Conservation (phyloP, 1,140 invertebrate species). For the Stenopsyche tienmushanensis region DNA sequence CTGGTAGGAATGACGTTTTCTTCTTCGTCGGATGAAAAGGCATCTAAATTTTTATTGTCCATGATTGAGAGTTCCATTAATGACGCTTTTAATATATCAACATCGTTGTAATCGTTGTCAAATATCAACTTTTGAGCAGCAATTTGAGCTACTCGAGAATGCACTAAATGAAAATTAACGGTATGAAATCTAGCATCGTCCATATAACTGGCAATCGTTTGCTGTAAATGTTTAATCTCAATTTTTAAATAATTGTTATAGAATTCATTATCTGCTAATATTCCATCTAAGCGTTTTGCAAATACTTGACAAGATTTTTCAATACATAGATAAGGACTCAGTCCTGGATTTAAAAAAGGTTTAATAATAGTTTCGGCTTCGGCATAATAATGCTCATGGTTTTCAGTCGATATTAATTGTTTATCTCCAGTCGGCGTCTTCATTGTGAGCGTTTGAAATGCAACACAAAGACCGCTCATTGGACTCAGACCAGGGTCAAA, state of each 20-base stretch:
- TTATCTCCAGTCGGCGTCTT: constrained; percentile 41
- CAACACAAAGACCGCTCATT: constrained; percentile 58
- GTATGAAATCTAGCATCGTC: constrained; percentile 60
- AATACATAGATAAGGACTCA: constrained; percentile 61
- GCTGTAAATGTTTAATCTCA: constrained; percentile 65
- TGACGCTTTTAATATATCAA: constrained; percentile 26
- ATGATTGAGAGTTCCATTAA: constrained; percentile 21
- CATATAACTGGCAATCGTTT: constrained; percentile 66
- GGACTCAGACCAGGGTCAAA: constrained; percentile 51
- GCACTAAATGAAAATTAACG: constrained; percentile 63
- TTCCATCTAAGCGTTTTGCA: constrained; percentile 60
- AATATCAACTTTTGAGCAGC: constrained; percentile 55
- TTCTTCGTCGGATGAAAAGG: constrained; percentile 50
- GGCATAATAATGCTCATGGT: neutral
- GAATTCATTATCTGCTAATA: constrained; percentile 49
- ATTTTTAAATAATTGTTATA: constrained; percentile 56
- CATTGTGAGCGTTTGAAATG: constrained; percentile 56
- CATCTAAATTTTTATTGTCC: constrained; percentile 39
- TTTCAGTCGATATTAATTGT: neutral
- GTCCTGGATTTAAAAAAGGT: constrained; percentile 46
- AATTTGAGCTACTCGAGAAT: constrained; percentile 62
- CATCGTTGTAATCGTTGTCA: constrained; percentile 46
- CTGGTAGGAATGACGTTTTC: constrained; percentile 23
- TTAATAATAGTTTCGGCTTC: constrained; percentile 32
- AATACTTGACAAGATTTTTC: constrained; percentile 68